phyloP scores from a whole-genome alignment of 2,888 invertebrate species.

The Noctuana brunneofusca region DNA sequence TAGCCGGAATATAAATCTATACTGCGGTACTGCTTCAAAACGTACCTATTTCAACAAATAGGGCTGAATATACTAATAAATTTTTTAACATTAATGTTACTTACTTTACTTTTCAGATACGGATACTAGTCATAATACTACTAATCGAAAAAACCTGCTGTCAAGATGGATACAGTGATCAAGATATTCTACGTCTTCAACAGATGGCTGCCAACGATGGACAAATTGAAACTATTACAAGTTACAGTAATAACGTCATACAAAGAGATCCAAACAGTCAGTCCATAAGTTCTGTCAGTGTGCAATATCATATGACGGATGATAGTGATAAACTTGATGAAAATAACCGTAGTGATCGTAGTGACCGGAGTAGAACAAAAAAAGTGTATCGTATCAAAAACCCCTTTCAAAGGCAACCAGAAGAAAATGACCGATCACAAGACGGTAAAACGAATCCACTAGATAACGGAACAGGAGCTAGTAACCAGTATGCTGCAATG shows the following conservation, averaged over 20 bases:
- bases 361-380: conserved; percentile 57
- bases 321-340: conserved; percentile 62
- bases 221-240: conserved; percentile 59
- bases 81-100: background rate
- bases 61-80: too few species aligned
- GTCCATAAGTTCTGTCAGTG: conserved; percentile 58
- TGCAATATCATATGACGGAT: conserved; percentile 62
- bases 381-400: conserved; percentile 75
- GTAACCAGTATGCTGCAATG: conserved; percentile 76
- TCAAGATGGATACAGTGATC: conserved; percentile 71
- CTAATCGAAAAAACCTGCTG: conserved; percentile 57
- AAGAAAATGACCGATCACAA: conserved; percentile 54
- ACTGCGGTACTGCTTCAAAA: too few species aligned
- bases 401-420: conserved; percentile 65
- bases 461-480: conserved; percentile 71
- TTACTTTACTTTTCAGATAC: conserved; percentile 69
- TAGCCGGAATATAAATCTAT: too few species aligned
- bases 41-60: too few species aligned
- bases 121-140: conserved; percentile 71
- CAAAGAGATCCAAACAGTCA: conserved; percentile 66
- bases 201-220: conserved; percentile 63
- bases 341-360: conserved; percentile 56
- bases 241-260: conserved; percentile 60
- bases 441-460: conserved; percentile 51
- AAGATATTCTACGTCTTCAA: conserved; percentile 65